Evolutionary conservation across 2,113 vertebrate species (phyloP).

Genomic region (Myrmecobius fasciatus): DNA sequence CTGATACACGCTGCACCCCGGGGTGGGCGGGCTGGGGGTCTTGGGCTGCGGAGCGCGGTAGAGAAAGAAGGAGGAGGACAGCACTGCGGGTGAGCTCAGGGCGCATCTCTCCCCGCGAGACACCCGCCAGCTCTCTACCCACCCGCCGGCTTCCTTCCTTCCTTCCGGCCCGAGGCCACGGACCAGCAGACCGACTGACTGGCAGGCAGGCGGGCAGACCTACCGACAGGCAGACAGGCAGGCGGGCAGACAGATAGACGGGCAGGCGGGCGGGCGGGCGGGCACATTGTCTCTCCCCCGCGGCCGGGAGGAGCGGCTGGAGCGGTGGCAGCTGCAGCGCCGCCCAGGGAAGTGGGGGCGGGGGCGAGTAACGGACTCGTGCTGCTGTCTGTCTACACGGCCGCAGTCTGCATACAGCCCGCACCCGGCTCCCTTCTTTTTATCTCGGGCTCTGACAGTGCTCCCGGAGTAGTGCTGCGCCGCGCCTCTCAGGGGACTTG

Average conservation of each 20-base stretch:
- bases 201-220: not conserved
- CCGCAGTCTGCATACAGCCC: constrained; percentile 20
- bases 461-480: not conserved
- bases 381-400: not conserved
- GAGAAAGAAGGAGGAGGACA: not conserved
- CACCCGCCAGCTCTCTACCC: not conserved
- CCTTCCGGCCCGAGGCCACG: not conserved
- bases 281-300: not conserved
- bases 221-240: not conserved
- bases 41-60: not conserved
- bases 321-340: not conserved
- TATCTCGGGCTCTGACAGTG: not conserved
- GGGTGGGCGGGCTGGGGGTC: not conserved
- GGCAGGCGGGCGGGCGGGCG: no score
- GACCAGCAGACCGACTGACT: not conserved
- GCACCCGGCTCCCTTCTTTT: constrained; percentile 23
- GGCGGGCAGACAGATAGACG: no score
- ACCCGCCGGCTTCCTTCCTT: not conserved
- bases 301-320: constrained; percentile 18
- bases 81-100: not conserved
- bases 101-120: not conserved
- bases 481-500: not conserved
- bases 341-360: not conserved
- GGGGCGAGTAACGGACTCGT: not conserved
- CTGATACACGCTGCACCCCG: not conserved